A percentile compares a stretch with the other conserved stretches of the same genome.
Evolutionary conservation across 2,113 vertebrate species (phyloP).

Genomic region (Malurus cyaneus): DNA sequence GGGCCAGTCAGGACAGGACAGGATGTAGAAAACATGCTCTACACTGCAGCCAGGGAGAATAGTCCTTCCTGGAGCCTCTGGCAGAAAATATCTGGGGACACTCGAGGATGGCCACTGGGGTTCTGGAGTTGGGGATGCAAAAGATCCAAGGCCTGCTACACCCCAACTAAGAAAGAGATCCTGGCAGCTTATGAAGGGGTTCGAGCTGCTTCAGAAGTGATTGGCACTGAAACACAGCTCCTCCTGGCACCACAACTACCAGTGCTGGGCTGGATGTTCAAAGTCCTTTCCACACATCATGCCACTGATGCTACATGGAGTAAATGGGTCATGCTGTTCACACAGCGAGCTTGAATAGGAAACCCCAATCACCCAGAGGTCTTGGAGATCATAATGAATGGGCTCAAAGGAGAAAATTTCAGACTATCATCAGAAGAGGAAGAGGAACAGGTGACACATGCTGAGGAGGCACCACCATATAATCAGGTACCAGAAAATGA

Average conservation of each 20-base stretch:
- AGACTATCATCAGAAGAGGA: background rate
- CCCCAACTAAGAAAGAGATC: background rate
- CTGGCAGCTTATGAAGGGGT: background rate
- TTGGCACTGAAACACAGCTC: background rate
- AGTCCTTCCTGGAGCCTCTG: background rate
- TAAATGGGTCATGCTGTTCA: background rate
- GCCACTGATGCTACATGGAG: background rate
- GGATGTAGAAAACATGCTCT: background rate
- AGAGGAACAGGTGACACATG: background rate
- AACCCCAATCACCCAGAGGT: background rate
- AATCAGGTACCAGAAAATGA: too few species aligned
- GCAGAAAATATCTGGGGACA: background rate
- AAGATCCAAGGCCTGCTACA: background rate
- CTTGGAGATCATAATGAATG: background rate
- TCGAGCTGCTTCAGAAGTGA: background rate
- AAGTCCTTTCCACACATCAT: background rate
- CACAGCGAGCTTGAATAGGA: background rate
- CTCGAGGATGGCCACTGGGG: background rate
- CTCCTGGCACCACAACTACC: background rate
- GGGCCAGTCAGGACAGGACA: background rate
- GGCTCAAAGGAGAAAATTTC: background rate
- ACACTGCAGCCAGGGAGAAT: background rate
- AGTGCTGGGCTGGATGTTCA: background rate
- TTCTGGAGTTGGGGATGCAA: background rate
- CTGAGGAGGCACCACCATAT: too few species aligned